Evolutionary conservation across 37 sponge, comb jelly and placozoan species (phyloP), one percentile per base, ranked within the genome.

Genomic region (Chondrilla cf. caribensis): DNA sequence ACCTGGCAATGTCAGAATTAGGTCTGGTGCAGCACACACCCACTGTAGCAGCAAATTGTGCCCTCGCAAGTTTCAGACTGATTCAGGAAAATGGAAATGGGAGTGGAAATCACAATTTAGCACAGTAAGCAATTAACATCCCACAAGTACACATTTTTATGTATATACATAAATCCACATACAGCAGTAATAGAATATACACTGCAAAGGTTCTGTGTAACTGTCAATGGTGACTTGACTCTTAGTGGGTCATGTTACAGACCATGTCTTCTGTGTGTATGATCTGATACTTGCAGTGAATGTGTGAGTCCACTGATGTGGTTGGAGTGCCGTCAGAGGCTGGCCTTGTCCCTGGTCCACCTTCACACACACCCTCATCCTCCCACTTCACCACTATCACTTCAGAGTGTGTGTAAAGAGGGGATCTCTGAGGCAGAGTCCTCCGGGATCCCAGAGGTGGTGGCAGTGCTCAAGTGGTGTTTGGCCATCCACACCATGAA

Each of bases 21-120:
- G 38, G 80, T 0, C 80, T 89, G 91, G 66, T 7, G 0, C 59
- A 88, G 76, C 70, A 87, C 15, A 41, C 86, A 70, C 60, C 83
- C 21, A 59, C 84, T 21, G 83, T 94, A 19, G 82, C 54, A 0
- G 70, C 44, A 18, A 73, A 73, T 43, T 42, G 25, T 39, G 76
- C 76, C 21, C 76, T 73, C 42, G 76, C 76, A 43, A 21, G 25
- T 38, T 9, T 22, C 24, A 73, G 76, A 73, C 40, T 73, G 43
- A 29, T 67, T 9, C 68, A 67, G 68, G 35, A 9, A 28, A 28
- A 33, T 26, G 32, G 68, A 67, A 33, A 28, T 1, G 7, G 33
- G 32, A 67, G 33, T 28, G 68, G 32, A 4, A 4, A 29, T 1
- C 28, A 67, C 31, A 4, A 9, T 18, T 3, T 17, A 9, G 15